Evolutionary conservation across 2,113 vertebrate species (phyloP), one percentile per base, ranked within the genome.

Genomic region (Scartelaos histophorus): DNA sequence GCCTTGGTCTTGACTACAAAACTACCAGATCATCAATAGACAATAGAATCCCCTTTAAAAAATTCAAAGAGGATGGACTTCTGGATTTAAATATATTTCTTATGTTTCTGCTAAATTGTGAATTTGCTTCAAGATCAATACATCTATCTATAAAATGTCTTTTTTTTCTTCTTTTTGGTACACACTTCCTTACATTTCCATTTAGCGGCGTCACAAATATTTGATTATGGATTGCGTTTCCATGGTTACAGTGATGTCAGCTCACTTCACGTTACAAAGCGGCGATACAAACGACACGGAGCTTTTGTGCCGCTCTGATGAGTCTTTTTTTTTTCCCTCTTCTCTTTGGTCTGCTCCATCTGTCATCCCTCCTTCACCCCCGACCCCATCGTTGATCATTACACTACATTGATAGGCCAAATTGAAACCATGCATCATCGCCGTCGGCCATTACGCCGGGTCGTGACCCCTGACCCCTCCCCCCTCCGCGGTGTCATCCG

Each of bases 371-470:
- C 51, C 6, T 19, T 54, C 51, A 54, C 51, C 51, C 51, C n/a
- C 51, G 19, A 54, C n/a, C 51, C 51, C n/a, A 11, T 21, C 51
- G n/a, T 21, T 21, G 51, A 54, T 54, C n/a, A 54, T 54, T 54
- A 54, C 51, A 54, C 51, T n/a, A 21, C 19, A 54, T 21, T 54
- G 51, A 54, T 54, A n/a, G 51, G n/a, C 19, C 19, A 21, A 54
- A 54, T 54, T 54, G 51, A 54, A 54, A 54, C 51, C 19, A 54
- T 54, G 51, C 51, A 54, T 54, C 51, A 54, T 54, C 51, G 21
- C 51, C 7, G 19, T 2, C 29, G 51, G 51, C 51, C 51, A 54
- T 54, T 54, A 54, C 21, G 10, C 51, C 1, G 10, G 51, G 51
- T 54, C 51, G 51, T 21, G 51, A 54, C 51, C 51, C 51, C 19